These are phyloP conservation scores for Yasuhikotakia modesta DNA, from an alignment of 2,797 vertebrate species.

Conservation along the genomic window DNA sequence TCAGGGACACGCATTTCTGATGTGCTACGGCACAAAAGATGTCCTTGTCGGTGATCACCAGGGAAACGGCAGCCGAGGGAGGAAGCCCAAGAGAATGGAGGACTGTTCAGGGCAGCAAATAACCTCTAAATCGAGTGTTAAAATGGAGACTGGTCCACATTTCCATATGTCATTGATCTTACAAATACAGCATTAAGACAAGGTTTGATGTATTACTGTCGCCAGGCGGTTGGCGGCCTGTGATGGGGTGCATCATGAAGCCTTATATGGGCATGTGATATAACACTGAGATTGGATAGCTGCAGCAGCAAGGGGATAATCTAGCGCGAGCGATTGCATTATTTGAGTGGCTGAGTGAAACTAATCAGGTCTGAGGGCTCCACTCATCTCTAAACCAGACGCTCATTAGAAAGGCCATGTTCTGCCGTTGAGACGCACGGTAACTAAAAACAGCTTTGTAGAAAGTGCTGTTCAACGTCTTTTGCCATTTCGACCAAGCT, in stretches of 20 bases:
- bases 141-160: neutral
- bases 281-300: slow-evolving; percentile 35
- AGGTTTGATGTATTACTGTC: slow-evolving; percentile 35
- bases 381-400: slow-evolving; percentile 43
- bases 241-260: slow-evolving; percentile 19
- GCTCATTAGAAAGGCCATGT: slow-evolving; percentile 33
- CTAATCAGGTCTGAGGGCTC: slow-evolving; percentile 50
- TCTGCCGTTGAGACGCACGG: slow-evolving; percentile 27
- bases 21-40: slow-evolving; percentile 38
- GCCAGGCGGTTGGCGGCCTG: neutral
- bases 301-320: slow-evolving; percentile 20
- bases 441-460: slow-evolving; percentile 23
- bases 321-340: slow-evolving; percentile 34
- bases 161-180: slow-evolving; percentile 29
- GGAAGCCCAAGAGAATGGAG: slow-evolving; percentile 18
- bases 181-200: slow-evolving; percentile 29
- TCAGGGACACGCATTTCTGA: slow-evolving; percentile 31
- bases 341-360: slow-evolving; percentile 38
- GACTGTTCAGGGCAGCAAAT: neutral
- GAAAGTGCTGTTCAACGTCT: neutral
- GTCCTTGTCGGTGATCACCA: slow-evolving; percentile 48
- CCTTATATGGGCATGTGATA: slow-evolving; percentile 35
- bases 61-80: slow-evolving; percentile 22
- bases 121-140: slow-evolving; percentile 43
- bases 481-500: neutral